phyloP scores from a whole-genome alignment of 2,888 invertebrate species.

The Noctua fimbriata region DNA sequence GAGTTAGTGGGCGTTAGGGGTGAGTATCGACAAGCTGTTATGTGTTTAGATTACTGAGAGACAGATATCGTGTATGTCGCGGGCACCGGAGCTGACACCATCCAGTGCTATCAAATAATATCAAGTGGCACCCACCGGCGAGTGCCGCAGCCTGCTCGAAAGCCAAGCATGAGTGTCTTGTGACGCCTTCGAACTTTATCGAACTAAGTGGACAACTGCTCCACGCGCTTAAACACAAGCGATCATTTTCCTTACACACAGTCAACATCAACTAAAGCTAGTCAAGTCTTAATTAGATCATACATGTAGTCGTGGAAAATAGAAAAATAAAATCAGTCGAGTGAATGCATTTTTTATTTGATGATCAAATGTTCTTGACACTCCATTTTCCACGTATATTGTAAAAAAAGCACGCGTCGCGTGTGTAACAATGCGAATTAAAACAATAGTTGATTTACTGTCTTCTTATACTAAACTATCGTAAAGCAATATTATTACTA shows the following conservation, averaged over 20 bases:
- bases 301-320: constrained; percentile 81
- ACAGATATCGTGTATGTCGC: constrained; percentile 55
- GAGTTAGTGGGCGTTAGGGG: constrained; percentile 80
- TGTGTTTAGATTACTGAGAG: constrained; percentile 69
- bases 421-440: constrained; percentile 59
- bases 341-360: constrained; percentile 78
- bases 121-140: constrained; percentile 73
- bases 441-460: constrained; percentile 65
- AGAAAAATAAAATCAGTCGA: constrained; percentile 81
- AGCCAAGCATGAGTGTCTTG: constrained; percentile 61
- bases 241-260: constrained; percentile 71
- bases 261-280: constrained; percentile 58
- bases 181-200: constrained; percentile 69
- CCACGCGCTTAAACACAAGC: constrained; percentile 77
- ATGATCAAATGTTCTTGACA: constrained; percentile 72
- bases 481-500: constrained; percentile 61
- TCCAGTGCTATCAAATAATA: constrained; percentile 62
- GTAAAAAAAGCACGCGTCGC: constrained; percentile 61
- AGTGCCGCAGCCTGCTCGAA: constrained; percentile 63
- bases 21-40: constrained; percentile 80
- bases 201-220: constrained; percentile 70
- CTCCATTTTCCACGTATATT: constrained; percentile 82
- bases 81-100: constrained; percentile 48
- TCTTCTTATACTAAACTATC: constrained; percentile 65
- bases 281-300: constrained; percentile 58